Evolutionary conservation across 2,113 vertebrate species (phyloP), one percentile per base, ranked within the genome.

Genomic region (Siphamia tubifer): DNA sequence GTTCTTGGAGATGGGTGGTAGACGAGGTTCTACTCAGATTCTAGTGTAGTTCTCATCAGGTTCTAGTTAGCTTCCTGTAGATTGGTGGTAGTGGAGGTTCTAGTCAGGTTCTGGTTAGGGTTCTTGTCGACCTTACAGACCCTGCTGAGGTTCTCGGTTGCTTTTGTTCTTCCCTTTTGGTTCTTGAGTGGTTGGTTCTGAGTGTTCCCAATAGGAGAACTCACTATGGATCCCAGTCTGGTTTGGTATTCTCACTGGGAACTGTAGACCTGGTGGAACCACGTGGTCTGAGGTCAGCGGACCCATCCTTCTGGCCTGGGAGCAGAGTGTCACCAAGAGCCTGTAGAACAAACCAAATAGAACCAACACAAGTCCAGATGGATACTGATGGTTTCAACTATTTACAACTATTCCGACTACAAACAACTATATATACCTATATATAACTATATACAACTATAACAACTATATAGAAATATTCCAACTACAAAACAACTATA

Each of bases 191-290:
- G 25, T 8, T 35, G 24, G 23, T 54, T 7, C 5, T 19, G 6
- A 4, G 0, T 1, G 15, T 32, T 0, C 51, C 51, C 25, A n/a
- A n/a, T n/a, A n/a, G n/a, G n/a, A n/a, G 0, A 20, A 32, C 35
- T 68, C 77, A 36, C 71, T 68, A 4, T 32, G 28, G 4, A 77
- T 72, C 19, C 10, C 44, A 16, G 24, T 38, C 63, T 81, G 25
- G 25, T 19, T 25, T 1, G 38, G 40, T 34, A 64, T 11, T 67
- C 49, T 0, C 31, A 63, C 36, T 23, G 21, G 1, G 49, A 2
- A 15, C 48, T 1, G 25, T 7, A 4, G n/a, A 27, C 1, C 4
- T 5, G 45, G 12, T 51, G 19, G 45, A 8, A n/a, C 15, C 38
- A n/a, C 58, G 73, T 2, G 42, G 49, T 16, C 54, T 35, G 10